Conservation (phyloP, 2,113 vertebrate genomes). For the Solea senegalensis region DNA sequence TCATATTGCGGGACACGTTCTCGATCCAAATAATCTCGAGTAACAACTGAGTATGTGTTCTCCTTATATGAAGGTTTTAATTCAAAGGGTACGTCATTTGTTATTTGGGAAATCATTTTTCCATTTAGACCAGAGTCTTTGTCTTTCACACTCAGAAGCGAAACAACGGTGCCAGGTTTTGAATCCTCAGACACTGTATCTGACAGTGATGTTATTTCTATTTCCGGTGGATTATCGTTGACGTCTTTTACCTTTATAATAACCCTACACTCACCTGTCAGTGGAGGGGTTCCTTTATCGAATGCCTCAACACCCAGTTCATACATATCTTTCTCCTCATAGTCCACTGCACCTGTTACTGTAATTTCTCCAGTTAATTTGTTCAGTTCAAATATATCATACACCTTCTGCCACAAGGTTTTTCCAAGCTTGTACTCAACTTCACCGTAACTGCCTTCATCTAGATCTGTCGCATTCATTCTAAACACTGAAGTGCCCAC, state of each 20-base stretch:
- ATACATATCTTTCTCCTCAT: conserved; percentile 29
- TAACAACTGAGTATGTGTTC: conserved; percentile 75
- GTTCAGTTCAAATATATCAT: conserved; percentile 27
- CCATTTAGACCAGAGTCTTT: conserved; percentile 62
- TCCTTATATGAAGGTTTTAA: conserved; percentile 74
- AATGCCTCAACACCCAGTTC: conserved; percentile 1
- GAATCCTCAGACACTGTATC: conserved; percentile 70
- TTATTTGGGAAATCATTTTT: conserved; percentile 73
- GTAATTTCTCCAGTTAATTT: conserved; percentile 28
- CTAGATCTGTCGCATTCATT: conserved; percentile 48
- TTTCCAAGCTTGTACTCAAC: conserved; percentile 34
- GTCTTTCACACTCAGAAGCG: conserved; percentile 59
- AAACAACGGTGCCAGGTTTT: conserved; percentile 66
- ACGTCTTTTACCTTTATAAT: conserved; percentile 43
- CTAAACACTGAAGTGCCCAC: conserved; percentile 14
- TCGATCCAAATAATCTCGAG: conserved; percentile 62
- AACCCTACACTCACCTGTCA: conserved; percentile 36
- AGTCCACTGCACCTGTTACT: conserved; percentile 30
- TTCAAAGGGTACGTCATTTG: conserved; percentile 57
- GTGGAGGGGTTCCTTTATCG: background rate
- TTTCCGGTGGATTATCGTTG: conserved; percentile 48
- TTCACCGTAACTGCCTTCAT: conserved; percentile 32
- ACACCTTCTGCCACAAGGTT: conserved; percentile 17
- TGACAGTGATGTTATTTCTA: conserved; percentile 65
- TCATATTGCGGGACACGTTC: conserved; percentile 78